These are phyloP conservation scores for Papilio protenor DNA, from an alignment of 2,888 invertebrate genomes.

Conservation along the genomic window DNA sequence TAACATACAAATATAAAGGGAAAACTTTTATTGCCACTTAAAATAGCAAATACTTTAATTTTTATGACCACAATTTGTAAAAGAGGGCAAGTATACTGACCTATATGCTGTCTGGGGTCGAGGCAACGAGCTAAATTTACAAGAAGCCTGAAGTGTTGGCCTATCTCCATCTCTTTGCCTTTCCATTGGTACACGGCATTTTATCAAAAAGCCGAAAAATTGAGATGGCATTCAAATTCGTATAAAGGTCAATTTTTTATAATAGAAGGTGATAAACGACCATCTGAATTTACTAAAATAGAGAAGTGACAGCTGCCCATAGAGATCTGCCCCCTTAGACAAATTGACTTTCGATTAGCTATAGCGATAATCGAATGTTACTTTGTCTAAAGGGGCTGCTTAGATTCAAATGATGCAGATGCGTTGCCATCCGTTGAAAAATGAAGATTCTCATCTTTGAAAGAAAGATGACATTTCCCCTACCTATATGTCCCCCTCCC, in stretches of 20 bases:
- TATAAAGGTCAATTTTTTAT: not conserved
- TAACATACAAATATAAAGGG: not conserved
- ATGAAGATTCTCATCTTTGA: too few relatives aligned
- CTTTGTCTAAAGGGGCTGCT: too few relatives aligned
- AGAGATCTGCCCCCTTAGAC: too few relatives aligned
- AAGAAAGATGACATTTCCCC: too few relatives aligned
- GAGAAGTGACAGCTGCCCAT: too few relatives aligned
- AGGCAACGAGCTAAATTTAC: conserved; percentile 55
- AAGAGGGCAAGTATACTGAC: conserved; percentile 53
- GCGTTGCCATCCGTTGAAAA: too few relatives aligned
- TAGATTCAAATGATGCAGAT: too few relatives aligned
- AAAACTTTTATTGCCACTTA: conserved; percentile 32
- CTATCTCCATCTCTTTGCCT: conserved; percentile 51
- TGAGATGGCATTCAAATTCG: not conserved
- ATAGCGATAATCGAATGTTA: too few relatives aligned
- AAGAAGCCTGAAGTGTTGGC: conserved; percentile 57
- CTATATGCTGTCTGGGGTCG: conserved; percentile 53
- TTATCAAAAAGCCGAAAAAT: conserved; percentile 20
- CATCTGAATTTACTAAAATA: too few relatives aligned
- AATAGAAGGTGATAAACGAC: too few relatives aligned
- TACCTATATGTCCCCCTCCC: too few relatives aligned
- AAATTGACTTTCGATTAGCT: too few relatives aligned
- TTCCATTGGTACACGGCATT: conserved; percentile 33
- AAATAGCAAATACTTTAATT: conserved; percentile 40
- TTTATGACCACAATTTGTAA: conserved; percentile 44